A percentile compares a stretch with the other conserved stretches of the same genome.
Evolutionary conservation across 2,113 vertebrate species (phyloP).

Genomic region (Stegostoma tigrinum): DNA sequence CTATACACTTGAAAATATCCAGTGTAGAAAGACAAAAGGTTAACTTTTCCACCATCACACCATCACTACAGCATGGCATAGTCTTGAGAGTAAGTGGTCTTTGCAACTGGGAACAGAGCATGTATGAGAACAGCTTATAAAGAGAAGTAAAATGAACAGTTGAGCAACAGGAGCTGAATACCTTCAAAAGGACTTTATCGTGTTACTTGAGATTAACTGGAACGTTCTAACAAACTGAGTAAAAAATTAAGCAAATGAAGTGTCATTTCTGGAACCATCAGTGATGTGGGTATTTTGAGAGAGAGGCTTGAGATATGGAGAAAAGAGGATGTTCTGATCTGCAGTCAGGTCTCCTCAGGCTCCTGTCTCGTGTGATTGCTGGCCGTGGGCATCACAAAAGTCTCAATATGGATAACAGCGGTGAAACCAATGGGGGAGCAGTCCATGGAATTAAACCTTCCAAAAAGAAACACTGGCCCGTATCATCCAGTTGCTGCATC

Average conservation of each 20-base stretch:
- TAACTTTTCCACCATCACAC: not conserved
- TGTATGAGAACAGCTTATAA: no score
- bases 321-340: not conserved
- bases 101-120: not conserved
- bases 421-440: not conserved
- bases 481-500: no score
- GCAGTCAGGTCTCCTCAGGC: not conserved
- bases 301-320: not conserved
- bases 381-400: no score
- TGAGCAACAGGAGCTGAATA: no score
- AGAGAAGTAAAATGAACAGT: no score
- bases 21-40: not conserved
- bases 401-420: not conserved
- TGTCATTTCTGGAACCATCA: not conserved
- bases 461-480: not conserved
- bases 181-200: no score
- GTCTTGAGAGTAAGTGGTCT: not conserved
- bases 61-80: not conserved
- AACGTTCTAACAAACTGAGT: not conserved
- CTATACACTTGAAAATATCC: not conserved
- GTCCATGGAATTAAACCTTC: not conserved
- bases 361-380: not conserved
- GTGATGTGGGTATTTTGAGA: not conserved
- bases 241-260: not conserved
- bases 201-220: not conserved